These are phyloP conservation scores for Ramazzottius varieornatus DNA, from an alignment of 2,888 invertebrate species.

Conservation along the genomic window DNA sequence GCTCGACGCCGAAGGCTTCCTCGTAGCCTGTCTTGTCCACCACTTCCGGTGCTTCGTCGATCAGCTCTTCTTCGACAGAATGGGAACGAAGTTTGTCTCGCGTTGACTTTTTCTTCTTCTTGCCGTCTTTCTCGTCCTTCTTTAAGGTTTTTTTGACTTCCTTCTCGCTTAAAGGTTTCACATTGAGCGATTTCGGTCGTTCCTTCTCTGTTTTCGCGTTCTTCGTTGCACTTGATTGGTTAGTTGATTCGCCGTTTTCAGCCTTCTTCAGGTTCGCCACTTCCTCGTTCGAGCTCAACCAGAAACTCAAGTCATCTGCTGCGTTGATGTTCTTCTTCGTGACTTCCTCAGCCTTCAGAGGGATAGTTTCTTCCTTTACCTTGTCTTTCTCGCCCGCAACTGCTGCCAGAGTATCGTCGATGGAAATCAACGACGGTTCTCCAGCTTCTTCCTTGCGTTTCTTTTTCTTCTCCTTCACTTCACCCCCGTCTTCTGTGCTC, in stretches of 20 bases:
- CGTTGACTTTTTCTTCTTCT: not conserved
- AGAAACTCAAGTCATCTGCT: not conserved
- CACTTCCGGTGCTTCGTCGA: constrained; percentile 8
- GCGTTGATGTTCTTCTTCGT: not conserved
- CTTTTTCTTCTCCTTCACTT: constrained; percentile 28
- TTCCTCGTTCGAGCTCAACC: no score
- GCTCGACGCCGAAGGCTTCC: constrained; percentile 22
- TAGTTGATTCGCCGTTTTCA: no score
- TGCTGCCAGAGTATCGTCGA: not conserved
- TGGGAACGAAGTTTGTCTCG: not conserved
- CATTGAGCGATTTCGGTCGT: not conserved
- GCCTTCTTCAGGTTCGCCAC: no score
- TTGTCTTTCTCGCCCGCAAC: not conserved
- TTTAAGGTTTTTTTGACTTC: not conserved
- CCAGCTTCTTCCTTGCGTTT: constrained; percentile 25
- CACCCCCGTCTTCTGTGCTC: constrained; percentile 33
- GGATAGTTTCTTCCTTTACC: not conserved
- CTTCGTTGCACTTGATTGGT: no score
- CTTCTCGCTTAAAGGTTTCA: not conserved
- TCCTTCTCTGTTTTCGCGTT: not conserved
- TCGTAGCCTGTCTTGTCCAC: constrained; percentile 20
- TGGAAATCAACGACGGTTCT: not conserved
- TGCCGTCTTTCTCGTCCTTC: not conserved
- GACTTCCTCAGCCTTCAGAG: not conserved
- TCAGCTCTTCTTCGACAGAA: not conserved